phyloP scores from a whole-genome alignment of 2,113 vertebrate species.

The Leiothrix lutea region DNA sequence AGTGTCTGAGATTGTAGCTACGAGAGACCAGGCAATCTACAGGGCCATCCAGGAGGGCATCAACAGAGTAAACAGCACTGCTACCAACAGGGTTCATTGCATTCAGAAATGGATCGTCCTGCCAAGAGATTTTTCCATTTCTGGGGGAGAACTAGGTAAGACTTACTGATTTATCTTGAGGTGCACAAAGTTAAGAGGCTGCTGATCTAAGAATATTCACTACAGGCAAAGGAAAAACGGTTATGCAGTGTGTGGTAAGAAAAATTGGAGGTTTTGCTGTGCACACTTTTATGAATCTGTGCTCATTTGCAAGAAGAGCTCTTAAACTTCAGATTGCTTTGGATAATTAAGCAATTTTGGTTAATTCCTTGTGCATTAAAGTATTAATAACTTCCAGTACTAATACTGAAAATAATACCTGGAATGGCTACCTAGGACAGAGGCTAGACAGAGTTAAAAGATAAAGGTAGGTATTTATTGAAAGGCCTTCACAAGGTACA shows the following conservation, averaged over 20 bases:
- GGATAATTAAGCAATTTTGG: background rate
- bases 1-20: conserved; percentile 77
- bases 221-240: background rate
- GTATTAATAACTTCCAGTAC: background rate
- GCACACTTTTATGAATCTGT: background rate
- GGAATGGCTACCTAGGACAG: background rate
- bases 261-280: background rate
- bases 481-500: background rate
- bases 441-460: background rate
- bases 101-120: conserved; percentile 87
- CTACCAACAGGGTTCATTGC: conserved; percentile 79
- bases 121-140: conserved; percentile 83
- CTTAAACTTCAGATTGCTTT: background rate
- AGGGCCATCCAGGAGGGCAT: conserved; percentile 82
- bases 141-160: conserved; percentile 87
- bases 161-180: background rate
- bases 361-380: background rate
- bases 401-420: background rate
- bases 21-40: conserved; percentile 71
- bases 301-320: background rate
- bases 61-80: conserved; percentile 74
- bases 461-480: background rate
- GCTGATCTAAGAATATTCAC: background rate
- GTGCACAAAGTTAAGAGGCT: background rate
- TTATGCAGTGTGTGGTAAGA: background rate